Percentiles rank a stretch among this genome's conserved stretches.
Evolutionary conservation across 2,797 vertebrate species (phyloP).

Genomic region (Ambastaia sidthimunki): DNA sequence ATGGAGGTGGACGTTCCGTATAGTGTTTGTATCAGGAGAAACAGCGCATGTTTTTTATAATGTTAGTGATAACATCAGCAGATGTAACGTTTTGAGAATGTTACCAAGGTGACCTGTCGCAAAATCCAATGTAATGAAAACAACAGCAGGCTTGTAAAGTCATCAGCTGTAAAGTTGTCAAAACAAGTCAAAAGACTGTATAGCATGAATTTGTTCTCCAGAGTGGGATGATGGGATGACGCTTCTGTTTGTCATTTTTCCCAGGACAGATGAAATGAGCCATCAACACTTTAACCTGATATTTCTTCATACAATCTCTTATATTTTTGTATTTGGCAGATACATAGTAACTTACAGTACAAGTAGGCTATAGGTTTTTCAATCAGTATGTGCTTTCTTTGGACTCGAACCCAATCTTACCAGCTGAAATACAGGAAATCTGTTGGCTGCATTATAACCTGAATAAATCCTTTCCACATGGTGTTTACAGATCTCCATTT

Average conservation of each 20-base stretch:
- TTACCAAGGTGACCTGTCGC: constrained; percentile 7
- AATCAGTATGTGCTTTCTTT: background rate
- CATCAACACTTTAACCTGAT: constrained; percentile 5
- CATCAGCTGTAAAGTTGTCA: background rate
- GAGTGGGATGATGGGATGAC: background rate
- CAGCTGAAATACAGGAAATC: background rate
- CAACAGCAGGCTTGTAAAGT: constrained; percentile 4
- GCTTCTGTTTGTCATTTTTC: constrained; percentile 8
- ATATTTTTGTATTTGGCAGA: background rate
- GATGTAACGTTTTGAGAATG: constrained; percentile 38
- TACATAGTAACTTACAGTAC: background rate
- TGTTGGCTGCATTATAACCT: constrained; percentile 22
- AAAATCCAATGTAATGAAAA: constrained; percentile 16
- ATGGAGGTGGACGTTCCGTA: constrained; percentile 10
- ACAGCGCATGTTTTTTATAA: background rate
- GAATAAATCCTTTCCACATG: constrained; percentile 31
- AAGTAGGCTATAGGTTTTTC: background rate
- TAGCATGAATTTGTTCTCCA: background rate
- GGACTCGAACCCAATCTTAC: background rate
- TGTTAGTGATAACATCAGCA: background rate
- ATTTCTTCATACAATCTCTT: constrained; percentile 18
- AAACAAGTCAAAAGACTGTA: background rate
- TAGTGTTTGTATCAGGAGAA: background rate
- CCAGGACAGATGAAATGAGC: constrained; percentile 32
- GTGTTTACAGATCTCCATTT: constrained; percentile 19